Evolutionary conservation across 2,888 invertebrate genomes (phyloP).

Genomic region (Clistopyga incitator): DNA sequence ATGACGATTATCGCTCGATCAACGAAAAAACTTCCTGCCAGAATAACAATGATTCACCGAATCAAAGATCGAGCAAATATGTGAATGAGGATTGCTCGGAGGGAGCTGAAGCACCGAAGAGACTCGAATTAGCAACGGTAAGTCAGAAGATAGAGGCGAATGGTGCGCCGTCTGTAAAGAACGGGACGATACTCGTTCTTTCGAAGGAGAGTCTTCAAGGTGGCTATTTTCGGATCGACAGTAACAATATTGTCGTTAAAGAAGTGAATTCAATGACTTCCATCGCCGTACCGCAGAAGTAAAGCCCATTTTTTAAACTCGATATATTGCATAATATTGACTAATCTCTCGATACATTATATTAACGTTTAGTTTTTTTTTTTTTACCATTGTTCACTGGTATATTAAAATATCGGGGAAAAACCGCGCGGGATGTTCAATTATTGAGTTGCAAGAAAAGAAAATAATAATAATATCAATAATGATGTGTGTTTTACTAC

Average conservation of each 20-base stretch:
- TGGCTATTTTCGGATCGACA: conserved; percentile 75
- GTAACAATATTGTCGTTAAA: conserved; percentile 68
- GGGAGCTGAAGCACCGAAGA: neutral
- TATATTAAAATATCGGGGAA: conserved; percentile 18
- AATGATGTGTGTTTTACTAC: conserved; percentile 21
- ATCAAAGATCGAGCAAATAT: conserved; percentile 3
- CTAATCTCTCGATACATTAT: conserved; percentile 20
- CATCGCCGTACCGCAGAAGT: conserved; percentile 70
- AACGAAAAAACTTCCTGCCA: conserved; percentile 11
- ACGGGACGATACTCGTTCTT: conserved; percentile 78
- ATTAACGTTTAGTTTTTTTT: conserved; percentile 12
- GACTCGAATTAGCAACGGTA: neutral
- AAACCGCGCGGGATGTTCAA: conserved; percentile 35
- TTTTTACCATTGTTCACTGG: conserved; percentile 41
- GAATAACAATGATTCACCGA: conserved; percentile 39
- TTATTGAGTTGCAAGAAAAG: conserved; percentile 3
- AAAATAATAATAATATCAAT: neutral
- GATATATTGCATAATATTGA: conserved; percentile 42
- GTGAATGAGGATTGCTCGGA: conserved; percentile 11
- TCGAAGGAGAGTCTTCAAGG: conserved; percentile 73
- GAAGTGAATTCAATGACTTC: conserved; percentile 71
- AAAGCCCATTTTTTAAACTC: conserved; percentile 37
- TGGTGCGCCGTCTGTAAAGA: conserved; percentile 75
- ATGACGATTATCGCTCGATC: neutral
- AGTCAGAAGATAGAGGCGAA: conserved; percentile 2